These are phyloP conservation scores for Pterocles burchelli DNA, from an alignment of 2,113 vertebrate genomes.

Conservation along the genomic window DNA sequence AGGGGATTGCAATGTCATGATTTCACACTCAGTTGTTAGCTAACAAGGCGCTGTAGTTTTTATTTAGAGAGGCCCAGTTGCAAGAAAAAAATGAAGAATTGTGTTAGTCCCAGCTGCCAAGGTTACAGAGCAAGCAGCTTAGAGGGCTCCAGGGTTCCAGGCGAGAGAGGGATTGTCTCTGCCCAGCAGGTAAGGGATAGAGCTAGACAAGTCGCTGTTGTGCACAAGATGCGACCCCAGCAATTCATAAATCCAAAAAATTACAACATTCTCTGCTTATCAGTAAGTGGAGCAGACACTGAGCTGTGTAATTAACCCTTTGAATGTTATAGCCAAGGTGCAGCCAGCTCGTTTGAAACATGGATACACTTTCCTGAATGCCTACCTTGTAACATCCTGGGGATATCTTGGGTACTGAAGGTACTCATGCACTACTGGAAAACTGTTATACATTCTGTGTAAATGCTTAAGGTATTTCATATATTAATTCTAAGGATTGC, in stretches of 20 bases:
- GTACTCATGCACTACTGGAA: neutral
- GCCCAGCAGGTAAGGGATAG: constrained; percentile 78
- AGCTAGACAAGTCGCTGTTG: constrained; percentile 66
- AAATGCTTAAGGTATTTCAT: neutral
- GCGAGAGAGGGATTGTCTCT: constrained; percentile 75
- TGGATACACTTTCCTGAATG: neutral
- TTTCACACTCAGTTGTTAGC: constrained; percentile 82
- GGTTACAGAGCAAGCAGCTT: constrained; percentile 73
- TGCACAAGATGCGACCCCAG: constrained; percentile 68
- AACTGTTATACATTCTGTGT: neutral
- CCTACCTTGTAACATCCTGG: neutral
- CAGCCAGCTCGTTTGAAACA: neutral
- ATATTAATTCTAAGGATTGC: neutral
- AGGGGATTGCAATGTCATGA: constrained; percentile 66
- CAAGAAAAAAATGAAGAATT: constrained; percentile 58
- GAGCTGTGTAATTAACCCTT: constrained; percentile 67
- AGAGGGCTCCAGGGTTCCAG: constrained; percentile 68
- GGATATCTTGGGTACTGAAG: neutral
- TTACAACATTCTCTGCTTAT: constrained; percentile 63
- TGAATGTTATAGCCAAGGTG: neutral
- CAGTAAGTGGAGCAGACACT: constrained; percentile 59
- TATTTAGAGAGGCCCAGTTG: constrained; percentile 71
- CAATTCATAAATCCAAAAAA: constrained; percentile 75
- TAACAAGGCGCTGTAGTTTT: constrained; percentile 78
- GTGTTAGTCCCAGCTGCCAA: constrained; percentile 68